Base-by-base conservation (phyloP, 2,888 invertebrate genomes). In the Dendrolimus pini region DNA sequence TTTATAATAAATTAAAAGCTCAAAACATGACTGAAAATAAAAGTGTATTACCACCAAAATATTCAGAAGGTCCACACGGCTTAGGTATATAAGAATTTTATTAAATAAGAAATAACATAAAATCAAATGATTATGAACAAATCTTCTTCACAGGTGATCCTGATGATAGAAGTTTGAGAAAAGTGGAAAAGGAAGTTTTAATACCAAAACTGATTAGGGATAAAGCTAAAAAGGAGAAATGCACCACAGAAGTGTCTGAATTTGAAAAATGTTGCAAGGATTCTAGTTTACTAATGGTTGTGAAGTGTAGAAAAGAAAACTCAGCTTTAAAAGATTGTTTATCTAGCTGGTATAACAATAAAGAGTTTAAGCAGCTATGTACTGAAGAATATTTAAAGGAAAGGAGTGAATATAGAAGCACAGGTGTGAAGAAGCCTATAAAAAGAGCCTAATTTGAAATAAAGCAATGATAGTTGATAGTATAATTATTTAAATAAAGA, bases 121-220 rank as follows among this genome's bases (percentile, higher is more conserved):
- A 30, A 30, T 30, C 30, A 30, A 30, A 30, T 30, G 30, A 30
- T 6, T 30, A 30, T 30, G 30, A 30, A 3, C 30, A 30, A 30
- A 30, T 30, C 12, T 47, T 10, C 63, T 61, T 82, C 86, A 58
- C 74, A 96, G 97, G 97, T 61, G 96, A 98, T 87, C 98, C 98
- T 1, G 89, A 96, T 66, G 98, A 98, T 80, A 92, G 77, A 72
- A 89, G 90, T n/a, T 82, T 99, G 57, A 92, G 99, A 68, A 96
- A 94, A 91, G 96, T 98, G 2, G 99, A 99, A 85, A 85, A 85
- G 18, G 97, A 98, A 75, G 94, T 99, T 14, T 78, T 98, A 65
- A 95, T 99, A 77, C 96, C 98, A 0, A 96, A 97, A 83, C 93
- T 95, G 72, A 95, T 99, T 92, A 92, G 98, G 66, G 96, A 96